phyloP scores from a whole-genome alignment of 2,797 vertebrate genomes.

The Buphagus erythrorhynchus region DNA sequence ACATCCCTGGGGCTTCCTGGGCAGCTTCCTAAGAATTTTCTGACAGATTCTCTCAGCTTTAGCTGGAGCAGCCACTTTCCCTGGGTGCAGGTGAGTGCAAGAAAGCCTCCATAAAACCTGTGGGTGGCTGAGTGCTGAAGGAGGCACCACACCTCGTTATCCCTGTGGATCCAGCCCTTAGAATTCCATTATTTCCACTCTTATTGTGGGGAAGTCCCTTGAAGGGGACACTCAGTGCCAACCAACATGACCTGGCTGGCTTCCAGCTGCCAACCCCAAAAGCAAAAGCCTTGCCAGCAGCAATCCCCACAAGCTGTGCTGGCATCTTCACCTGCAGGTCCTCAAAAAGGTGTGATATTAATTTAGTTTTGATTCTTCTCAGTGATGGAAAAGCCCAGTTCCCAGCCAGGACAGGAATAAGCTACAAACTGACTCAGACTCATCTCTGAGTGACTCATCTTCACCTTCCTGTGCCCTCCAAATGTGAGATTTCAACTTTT shows the following conservation, averaged over 20 bases:
- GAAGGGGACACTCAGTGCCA: neutral
- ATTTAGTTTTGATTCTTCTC: neutral
- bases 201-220: neutral
- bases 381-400: neutral
- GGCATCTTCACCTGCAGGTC: neutral
- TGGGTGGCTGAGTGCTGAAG: neutral
- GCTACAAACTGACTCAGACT: neutral
- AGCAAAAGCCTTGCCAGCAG: neutral
- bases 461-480: neutral
- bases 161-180: neutral
- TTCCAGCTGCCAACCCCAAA: neutral
- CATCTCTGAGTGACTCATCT: neutral
- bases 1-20: neutral
- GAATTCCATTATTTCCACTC: neutral
- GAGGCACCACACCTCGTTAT: neutral
- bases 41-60: neutral
- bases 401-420: neutral
- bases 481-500: neutral
- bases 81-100: neutral
- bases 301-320: neutral
- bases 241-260: accelerated
- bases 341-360: neutral
- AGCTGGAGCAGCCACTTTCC: neutral
- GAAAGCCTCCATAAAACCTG: neutral
- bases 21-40: neutral